Conservation (phyloP, 2,113 vertebrate species). For the Microtus oregoni region DNA sequence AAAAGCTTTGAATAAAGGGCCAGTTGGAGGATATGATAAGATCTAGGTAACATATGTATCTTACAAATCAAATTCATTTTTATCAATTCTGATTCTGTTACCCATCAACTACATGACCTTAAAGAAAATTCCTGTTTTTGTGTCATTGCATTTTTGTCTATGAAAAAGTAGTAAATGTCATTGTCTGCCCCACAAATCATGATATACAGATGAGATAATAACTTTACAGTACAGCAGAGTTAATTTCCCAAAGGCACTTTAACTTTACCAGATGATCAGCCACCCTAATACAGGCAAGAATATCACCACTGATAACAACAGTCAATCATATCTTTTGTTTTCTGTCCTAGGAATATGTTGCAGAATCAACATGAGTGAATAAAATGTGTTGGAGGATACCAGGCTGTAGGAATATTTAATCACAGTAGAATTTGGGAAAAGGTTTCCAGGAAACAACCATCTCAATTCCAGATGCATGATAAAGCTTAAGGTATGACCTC, state of each 20-base stretch:
- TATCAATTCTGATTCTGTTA: background rate
- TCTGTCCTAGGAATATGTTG: background rate
- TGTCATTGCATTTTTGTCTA: background rate
- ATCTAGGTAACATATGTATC: background rate
- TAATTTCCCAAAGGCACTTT: slow-evolving; percentile 17
- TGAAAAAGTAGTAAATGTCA: slow-evolving; percentile 19
- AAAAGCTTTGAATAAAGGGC: background rate
- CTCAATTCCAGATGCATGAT: background rate
- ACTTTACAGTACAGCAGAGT: background rate
- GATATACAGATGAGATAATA: slow-evolving; percentile 20
- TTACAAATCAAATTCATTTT: slow-evolving; percentile 8
- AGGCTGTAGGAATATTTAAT: background rate
- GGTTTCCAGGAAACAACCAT: background rate
- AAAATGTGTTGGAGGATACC: background rate
- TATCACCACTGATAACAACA: background rate
- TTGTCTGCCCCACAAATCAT: background rate
- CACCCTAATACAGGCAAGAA: background rate
- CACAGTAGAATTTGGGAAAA: background rate
- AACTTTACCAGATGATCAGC: background rate
- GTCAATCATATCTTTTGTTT: background rate
- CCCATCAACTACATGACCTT: background rate
- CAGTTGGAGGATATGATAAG: background rate
- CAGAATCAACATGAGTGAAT: background rate
- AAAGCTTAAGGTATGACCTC: background rate
- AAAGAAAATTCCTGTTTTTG: background rate